Base-by-base conservation (phyloP, 2,113 vertebrate genomes). In the Neoarius graeffei region DNA sequence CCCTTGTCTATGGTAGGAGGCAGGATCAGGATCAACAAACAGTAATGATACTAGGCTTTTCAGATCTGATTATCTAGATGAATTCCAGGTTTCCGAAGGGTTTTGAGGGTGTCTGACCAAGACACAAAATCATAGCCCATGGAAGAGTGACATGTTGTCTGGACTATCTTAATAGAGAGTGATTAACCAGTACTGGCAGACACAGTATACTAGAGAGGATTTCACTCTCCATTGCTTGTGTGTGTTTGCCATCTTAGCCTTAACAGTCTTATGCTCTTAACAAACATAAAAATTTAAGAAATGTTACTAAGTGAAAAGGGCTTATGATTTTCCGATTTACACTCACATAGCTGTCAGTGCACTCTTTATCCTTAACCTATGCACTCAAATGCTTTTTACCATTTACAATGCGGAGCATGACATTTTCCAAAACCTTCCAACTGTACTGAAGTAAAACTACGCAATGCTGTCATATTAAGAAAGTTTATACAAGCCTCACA, bases 111-210 rank as follows among this genome's bases (percentile, higher is more conserved):
- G 7, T 54, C 42, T 23, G 11, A 10, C 52, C 35, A 56, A 50
- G 35, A 50, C 56, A 64, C 6, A 54, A 64, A 56, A 81, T 4
- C 0, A 2, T 62, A 35, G 42, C 48, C 42, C 9, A 50, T 74
- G 7, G 64, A 19, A 56, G 25, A 27, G 9, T 48, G 74, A 83
- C 5, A n/a, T 79, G 67, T 73, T 52, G 54, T 48, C 25, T 71
- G 60, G 35, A 30, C 71, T 85, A 57, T 15, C 60, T n/a, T 84
- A 89, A 85, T n/a, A 6, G 57, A 67, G 42, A 27, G 10, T 83
- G 54, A 86, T 62, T 80, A 89, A 84, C 11, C 85, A 71, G 10
- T 25, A 42, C 82, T 73, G 71, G 25, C 50, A 87, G 50, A 71
- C 27, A 67, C 23, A 80, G 52, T 82, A 60, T 25, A 7, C 6